phyloP scores from a whole-genome alignment of 37 sponge, comb jelly and placozoan species.

The Haliclona indistincta region DNA sequence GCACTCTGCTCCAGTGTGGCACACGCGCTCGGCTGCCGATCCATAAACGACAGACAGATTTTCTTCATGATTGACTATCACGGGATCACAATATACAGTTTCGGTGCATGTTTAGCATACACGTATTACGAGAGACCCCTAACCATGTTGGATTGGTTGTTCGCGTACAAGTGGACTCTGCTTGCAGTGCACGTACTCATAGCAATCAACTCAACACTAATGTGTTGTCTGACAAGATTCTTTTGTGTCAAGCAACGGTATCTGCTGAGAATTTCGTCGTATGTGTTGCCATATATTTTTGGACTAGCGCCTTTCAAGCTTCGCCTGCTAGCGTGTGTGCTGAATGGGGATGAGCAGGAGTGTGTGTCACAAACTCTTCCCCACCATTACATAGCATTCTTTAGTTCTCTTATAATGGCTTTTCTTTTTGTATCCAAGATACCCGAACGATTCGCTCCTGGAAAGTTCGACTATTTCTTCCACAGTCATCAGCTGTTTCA shows the following conservation, averaged over 20 bases:
- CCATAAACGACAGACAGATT: slow-evolving; percentile 30
- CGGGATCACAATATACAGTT: slow-evolving; percentile 45
- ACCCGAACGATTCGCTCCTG: slow-evolving; percentile 21
- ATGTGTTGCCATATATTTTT: background rate
- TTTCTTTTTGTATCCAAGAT: slow-evolving; percentile 14
- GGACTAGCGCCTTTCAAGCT: background rate
- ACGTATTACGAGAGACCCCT: slow-evolving; percentile 47
- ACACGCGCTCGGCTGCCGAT: slow-evolving; percentile 37
- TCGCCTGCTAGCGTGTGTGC: background rate
- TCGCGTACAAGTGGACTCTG: background rate
- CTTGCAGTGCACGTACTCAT: background rate
- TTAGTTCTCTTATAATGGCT: background rate
- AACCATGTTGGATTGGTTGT: background rate
- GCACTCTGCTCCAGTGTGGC: slow-evolving; percentile 40
- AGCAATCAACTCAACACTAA: background rate
- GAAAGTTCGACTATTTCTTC: slow-evolving; percentile 20
- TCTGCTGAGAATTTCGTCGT: background rate
- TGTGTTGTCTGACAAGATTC: slow-evolving; percentile 1
- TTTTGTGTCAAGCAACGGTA: background rate
- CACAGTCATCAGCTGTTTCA: slow-evolving; percentile 35
- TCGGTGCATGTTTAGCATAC: slow-evolving; percentile 19
- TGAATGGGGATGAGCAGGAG: background rate
- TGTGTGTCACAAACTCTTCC: slow-evolving; percentile 5
- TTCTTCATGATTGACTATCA: slow-evolving; percentile 66
- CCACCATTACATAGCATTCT: background rate